Evolutionary conservation across 2,888 invertebrate genomes (phyloP).

Genomic region (Periphyllus acericola): DNA sequence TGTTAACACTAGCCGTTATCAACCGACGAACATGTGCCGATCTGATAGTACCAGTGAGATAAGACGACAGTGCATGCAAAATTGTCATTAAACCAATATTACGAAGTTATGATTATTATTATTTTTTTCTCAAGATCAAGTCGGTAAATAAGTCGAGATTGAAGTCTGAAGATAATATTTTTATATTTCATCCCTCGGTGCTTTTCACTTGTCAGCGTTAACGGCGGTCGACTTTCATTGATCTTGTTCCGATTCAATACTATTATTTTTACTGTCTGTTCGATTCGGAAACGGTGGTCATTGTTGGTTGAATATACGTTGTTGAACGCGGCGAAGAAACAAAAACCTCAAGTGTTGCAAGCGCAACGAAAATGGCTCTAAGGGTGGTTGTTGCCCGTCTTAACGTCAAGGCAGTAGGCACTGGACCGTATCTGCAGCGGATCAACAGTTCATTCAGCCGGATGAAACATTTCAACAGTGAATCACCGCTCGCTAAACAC

Average conservation of each 20-base stretch:
- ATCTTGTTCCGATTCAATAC: too few relatives aligned
- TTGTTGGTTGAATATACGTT: too few relatives aligned
- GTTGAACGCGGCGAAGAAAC: not conserved
- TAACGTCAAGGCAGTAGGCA: not conserved
- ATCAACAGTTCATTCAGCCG: constrained; percentile 30
- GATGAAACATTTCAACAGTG: constrained; percentile 35
- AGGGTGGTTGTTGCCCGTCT: constrained; percentile 9
- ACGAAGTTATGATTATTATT: not conserved
- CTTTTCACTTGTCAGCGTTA: too few relatives aligned
- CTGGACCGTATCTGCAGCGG: not conserved
- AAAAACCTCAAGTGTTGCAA: not conserved
- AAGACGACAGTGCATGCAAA: not conserved
- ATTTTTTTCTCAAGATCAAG: not conserved
- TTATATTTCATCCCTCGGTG: too few relatives aligned
- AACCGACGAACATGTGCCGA: not conserved
- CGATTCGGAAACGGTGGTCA: not conserved
- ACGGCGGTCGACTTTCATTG: too few relatives aligned
- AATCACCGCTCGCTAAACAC: constrained; percentile 38
- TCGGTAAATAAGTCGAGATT: not conserved
- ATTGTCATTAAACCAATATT: not conserved
- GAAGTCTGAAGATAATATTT: too few relatives aligned
- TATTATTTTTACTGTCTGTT: too few relatives aligned
- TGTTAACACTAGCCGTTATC: not conserved
- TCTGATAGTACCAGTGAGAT: not conserved
- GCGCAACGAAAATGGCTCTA: constrained; percentile 26